Evolutionary conservation across 2,797 vertebrate genomes (phyloP).

Genomic region (Buceros bicornis): DNA sequence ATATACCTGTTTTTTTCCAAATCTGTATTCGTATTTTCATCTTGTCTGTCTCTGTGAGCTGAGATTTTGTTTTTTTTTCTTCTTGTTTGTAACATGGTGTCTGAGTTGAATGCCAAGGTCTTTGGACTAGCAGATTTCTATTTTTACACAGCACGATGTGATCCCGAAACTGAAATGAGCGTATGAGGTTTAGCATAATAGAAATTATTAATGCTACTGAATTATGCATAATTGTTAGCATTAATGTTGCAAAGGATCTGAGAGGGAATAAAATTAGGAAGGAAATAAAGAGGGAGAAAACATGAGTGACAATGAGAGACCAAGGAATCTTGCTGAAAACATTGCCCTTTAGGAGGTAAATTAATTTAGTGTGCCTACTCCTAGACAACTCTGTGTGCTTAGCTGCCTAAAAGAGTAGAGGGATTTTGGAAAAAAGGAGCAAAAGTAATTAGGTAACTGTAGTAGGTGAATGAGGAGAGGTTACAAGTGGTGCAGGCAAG

Average conservation of each 20-base stretch:
- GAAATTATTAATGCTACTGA: conserved; percentile 66
- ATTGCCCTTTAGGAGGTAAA: not conserved
- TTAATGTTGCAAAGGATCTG: conserved; percentile 59
- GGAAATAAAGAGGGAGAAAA: conserved; percentile 19
- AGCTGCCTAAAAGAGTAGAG: not conserved
- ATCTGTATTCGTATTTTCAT: conserved; percentile 4
- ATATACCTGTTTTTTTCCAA: not conserved
- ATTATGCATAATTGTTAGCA: conserved; percentile 63
- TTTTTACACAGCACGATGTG: not conserved
- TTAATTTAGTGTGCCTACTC: not conserved
- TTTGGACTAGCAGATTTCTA: conserved; percentile 23
- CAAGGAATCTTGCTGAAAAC: not conserved
- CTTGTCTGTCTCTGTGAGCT: not conserved
- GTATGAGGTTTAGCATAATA: conserved; percentile 31
- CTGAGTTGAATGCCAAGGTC: conserved; percentile 15
- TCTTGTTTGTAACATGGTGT: conserved; percentile 14
- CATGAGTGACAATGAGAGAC: not conserved
- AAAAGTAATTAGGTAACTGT: not conserved
- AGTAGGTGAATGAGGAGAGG: not conserved
- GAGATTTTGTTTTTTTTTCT: not conserved
- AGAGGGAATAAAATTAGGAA: not conserved
- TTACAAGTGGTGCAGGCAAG: not conserved
- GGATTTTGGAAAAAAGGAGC: not conserved
- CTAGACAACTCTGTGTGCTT: not conserved
- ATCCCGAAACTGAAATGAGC: not conserved